Conservation (phyloP, 2,113 vertebrate genomes). For the Eulemur macaco region DNA sequence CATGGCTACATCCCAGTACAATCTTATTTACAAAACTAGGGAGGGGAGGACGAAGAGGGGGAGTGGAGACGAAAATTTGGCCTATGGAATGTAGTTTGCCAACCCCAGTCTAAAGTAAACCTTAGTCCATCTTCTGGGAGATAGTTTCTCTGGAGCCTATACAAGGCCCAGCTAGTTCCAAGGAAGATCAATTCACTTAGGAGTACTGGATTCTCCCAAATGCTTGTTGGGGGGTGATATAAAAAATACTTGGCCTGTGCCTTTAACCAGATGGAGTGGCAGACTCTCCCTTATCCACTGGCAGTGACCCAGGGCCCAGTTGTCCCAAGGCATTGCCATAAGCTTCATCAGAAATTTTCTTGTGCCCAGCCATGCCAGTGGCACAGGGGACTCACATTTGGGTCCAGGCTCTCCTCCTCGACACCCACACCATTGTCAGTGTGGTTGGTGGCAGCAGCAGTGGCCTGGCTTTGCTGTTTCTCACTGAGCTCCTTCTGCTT, state of each 20-base stretch:
- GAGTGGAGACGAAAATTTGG: background rate
- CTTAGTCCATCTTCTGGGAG: background rate
- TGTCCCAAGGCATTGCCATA: background rate
- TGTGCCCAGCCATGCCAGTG: background rate
- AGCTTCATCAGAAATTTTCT: background rate
- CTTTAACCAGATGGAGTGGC: background rate
- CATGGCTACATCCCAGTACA: background rate
- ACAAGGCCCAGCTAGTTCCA: background rate
- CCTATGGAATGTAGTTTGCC: background rate
- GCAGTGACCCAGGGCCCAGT: background rate
- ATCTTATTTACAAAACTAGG: background rate
- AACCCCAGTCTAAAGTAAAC: background rate
- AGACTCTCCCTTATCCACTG: background rate
- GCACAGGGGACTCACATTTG: slow-evolving; percentile 89
- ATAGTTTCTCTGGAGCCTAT: background rate
- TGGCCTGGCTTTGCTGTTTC: slow-evolving; percentile 76
- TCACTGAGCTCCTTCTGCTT: slow-evolving; percentile 90
- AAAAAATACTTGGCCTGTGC: background rate
- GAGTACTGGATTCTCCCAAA: background rate
- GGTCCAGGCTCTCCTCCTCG: slow-evolving; percentile 95
- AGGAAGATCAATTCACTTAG: background rate
- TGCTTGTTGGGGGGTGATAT: background rate
- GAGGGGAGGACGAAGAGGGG: background rate
- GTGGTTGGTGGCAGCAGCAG: slow-evolving; percentile 49
- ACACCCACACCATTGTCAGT: slow-evolving; percentile 73